Conservation (phyloP, 2,888 invertebrate genomes). For the Sphinx pinastri region DNA sequence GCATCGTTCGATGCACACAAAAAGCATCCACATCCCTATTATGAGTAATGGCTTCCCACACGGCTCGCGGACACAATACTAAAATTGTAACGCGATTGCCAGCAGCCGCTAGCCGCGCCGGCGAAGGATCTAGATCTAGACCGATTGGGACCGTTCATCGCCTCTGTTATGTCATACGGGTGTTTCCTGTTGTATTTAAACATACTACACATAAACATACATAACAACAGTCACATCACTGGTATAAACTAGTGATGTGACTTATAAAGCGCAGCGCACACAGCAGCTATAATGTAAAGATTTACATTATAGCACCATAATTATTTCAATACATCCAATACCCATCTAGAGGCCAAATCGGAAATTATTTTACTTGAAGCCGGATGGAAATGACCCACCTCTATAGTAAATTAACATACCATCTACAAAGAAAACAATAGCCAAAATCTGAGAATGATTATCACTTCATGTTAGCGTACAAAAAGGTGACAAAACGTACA, state of each 20-base stretch:
- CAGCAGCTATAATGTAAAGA: too few species aligned
- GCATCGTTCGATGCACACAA: conserved; percentile 50
- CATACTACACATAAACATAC: too few species aligned
- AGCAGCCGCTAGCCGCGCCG: background rate
- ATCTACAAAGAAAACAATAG: too few species aligned
- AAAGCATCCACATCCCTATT: conserved; percentile 55
- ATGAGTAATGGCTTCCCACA: conserved; percentile 39
- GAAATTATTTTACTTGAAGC: too few species aligned
- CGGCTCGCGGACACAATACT: conserved; percentile 36
- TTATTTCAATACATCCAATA: too few species aligned
- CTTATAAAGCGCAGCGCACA: background rate
- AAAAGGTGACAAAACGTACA: background rate
- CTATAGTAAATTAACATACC: too few species aligned
- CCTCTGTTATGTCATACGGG: conserved; percentile 14
- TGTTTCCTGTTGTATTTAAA: conserved; percentile 6
- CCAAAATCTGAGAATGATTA: background rate
- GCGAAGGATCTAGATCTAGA: conserved; percentile 13
- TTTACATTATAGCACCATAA: too few species aligned
- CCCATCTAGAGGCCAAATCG: too few species aligned
- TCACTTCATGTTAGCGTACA: background rate
- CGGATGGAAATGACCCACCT: too few species aligned
- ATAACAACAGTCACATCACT: too few species aligned
- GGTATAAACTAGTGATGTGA: background rate
- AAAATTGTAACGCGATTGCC: conserved; percentile 21
- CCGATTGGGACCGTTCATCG: background rate